Evolutionary conservation across 2,888 invertebrate species (phyloP).

Genomic region (Theretra japonica): DNA sequence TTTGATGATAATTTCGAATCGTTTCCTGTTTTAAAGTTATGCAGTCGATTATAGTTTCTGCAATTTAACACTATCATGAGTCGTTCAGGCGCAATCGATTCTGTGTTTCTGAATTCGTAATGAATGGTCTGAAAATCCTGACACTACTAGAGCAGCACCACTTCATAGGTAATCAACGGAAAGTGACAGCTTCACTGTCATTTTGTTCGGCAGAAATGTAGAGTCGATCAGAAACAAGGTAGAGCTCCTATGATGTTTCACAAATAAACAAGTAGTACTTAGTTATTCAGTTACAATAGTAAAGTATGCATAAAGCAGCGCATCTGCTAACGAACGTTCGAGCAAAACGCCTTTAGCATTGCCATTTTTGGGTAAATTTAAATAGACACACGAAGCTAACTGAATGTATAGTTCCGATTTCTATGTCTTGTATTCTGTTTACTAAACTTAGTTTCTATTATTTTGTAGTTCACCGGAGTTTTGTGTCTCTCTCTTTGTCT

Average conservation of each 20-base stretch:
- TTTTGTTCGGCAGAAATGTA: too few species aligned
- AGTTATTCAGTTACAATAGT: not conserved
- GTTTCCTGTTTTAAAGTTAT: not conserved
- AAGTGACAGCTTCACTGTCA: too few species aligned
- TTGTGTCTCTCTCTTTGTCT: too few species aligned
- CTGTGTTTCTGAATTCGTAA: too few species aligned
- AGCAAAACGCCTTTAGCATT: conserved; percentile 34
- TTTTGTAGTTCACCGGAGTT: not conserved
- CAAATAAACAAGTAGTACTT: not conserved
- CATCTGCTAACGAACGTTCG: not conserved
- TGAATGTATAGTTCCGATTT: not conserved
- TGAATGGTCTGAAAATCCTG: too few species aligned
- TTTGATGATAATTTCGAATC: not conserved
- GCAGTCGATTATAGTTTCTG: too few species aligned
- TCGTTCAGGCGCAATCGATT: too few species aligned
- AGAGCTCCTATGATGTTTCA: too few species aligned
- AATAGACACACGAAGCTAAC: not conserved
- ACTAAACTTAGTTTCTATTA: not conserved
- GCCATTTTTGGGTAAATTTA: conserved; percentile 50
- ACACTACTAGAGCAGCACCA: too few species aligned
- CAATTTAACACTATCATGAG: too few species aligned
- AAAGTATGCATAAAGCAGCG: not conserved
- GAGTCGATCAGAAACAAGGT: too few species aligned
- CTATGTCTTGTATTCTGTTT: not conserved
- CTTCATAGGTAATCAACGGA: too few species aligned